phyloP scores from a whole-genome alignment of 2,797 vertebrate species.

The Sparidentex hasta region DNA sequence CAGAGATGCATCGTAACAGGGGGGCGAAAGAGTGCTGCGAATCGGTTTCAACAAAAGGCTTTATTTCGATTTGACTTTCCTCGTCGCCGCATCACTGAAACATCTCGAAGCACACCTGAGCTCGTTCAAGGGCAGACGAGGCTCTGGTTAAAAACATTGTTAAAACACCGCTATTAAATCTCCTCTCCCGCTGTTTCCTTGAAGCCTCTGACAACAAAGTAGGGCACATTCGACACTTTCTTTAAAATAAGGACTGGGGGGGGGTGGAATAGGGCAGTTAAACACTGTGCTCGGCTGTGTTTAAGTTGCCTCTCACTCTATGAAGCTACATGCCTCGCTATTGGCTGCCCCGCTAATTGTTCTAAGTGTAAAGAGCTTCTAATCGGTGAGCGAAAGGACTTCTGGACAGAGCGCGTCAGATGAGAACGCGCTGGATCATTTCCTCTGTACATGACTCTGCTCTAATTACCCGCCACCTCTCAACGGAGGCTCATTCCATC shows the following conservation, averaged over 20 bases:
- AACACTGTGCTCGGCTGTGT: slow-evolving; percentile 2
- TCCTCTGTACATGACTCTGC: slow-evolving; percentile 3
- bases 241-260: background rate
- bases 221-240: background rate
- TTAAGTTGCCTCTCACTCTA: background rate
- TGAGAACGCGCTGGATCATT: slow-evolving; percentile 28
- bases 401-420: slow-evolving; percentile 42
- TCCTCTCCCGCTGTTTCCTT: slow-evolving; percentile 12
- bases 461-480: background rate
- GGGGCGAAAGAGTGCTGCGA: background rate
- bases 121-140: slow-evolving; percentile 50
- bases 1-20: background rate
- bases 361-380: slow-evolving; percentile 24
- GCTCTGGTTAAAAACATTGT: background rate
- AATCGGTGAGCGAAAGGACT: slow-evolving; percentile 42
- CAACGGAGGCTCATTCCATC: background rate
- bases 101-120: slow-evolving; percentile 46
- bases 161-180: slow-evolving; percentile 7
- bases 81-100: slow-evolving; percentile 32
- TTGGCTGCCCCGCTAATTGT: slow-evolving; percentile 49
- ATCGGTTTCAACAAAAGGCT: slow-evolving; percentile 17
- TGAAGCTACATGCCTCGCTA: slow-evolving; percentile 23
- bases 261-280: background rate
- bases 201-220: slow-evolving; percentile 33
- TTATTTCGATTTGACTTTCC: slow-evolving; percentile 45